Evolutionary conservation across 2,113 vertebrate species (phyloP).

Genomic region (Megaleporinus macrocephalus): DNA sequence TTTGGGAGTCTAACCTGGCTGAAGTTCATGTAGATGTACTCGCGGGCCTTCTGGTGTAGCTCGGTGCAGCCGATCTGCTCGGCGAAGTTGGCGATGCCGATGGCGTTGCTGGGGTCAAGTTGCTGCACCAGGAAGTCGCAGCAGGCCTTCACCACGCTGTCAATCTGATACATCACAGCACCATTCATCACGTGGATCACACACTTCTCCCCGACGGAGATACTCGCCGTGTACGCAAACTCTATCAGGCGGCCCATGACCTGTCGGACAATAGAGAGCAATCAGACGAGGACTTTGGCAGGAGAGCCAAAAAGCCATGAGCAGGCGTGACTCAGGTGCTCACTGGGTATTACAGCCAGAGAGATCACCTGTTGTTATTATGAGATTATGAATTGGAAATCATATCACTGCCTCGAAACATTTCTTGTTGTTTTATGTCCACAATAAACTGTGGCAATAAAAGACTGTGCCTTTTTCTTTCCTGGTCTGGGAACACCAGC

Average conservation of each 20-base stretch:
- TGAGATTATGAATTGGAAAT: background rate
- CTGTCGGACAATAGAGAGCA: constrained; percentile 53
- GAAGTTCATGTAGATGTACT: constrained; percentile 96
- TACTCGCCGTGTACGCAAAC: constrained; percentile 93
- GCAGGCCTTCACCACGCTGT: constrained; percentile 93
- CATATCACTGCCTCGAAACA: background rate
- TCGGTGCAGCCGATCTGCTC: constrained; percentile 90
- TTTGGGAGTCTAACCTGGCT: constrained; percentile 80
- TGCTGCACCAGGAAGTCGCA: constrained; percentile 91
- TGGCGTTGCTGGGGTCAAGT: constrained; percentile 95
- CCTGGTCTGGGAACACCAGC: background rate
- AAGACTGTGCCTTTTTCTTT: background rate
- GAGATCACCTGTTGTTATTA: background rate
- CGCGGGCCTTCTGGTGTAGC: constrained; percentile 89
- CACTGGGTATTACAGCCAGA: background rate
- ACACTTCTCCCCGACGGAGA: constrained; percentile 93
- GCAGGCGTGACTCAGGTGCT: background rate
- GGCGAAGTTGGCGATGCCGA: constrained; percentile 93
- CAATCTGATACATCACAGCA: constrained; percentile 96
- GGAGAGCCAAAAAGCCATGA: background rate
- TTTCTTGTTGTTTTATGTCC: background rate
- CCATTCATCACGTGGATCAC: constrained; percentile 95
- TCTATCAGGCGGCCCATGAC: constrained; percentile 92
- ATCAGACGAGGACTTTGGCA: background rate
- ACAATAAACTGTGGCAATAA: background rate